A percentile compares a stretch with the other conserved stretches of the same genome.
Conservation (phyloP, 2,888 invertebrate species). For the Eupeodes luniger region DNA sequence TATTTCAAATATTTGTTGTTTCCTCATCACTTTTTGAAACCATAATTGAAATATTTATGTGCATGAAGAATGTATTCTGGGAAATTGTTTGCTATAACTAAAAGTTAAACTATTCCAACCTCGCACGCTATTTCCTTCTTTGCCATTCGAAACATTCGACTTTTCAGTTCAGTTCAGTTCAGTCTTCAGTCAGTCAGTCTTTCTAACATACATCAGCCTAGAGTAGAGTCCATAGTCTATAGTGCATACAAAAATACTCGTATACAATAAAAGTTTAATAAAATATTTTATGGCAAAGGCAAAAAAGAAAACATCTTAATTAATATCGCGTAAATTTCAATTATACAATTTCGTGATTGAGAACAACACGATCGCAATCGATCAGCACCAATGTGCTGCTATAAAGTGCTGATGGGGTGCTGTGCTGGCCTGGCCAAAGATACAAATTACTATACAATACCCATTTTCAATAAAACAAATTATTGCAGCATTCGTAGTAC, state of each 20-base stretch:
- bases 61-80: conserved; percentile 3
- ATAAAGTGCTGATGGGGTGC: no score
- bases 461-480: not conserved
- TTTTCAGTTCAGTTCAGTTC: no score
- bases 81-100: not conserved
- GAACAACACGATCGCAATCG: conserved; percentile 71
- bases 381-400: conserved; percentile 39
- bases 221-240: not conserved
- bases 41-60: conserved; percentile 39
- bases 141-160: not conserved
- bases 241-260: no score
- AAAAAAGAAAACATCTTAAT: conserved; percentile 61
- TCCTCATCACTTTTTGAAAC: conserved; percentile 48
- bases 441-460: not conserved
- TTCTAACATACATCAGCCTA: not conserved
- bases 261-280: not conserved
- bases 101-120: conserved; percentile 20
- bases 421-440: not conserved
- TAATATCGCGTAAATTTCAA: conserved; percentile 76
- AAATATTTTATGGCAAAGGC: not conserved
- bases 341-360: conserved; percentile 73
- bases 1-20: conserved; percentile 50
- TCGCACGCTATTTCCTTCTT: conserved; percentile 33
- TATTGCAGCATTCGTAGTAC: not conserved
- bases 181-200: not conserved